Base-by-base conservation (phyloP, 2,888 invertebrate species). In the Lordiphosa fenestrarum region DNA sequence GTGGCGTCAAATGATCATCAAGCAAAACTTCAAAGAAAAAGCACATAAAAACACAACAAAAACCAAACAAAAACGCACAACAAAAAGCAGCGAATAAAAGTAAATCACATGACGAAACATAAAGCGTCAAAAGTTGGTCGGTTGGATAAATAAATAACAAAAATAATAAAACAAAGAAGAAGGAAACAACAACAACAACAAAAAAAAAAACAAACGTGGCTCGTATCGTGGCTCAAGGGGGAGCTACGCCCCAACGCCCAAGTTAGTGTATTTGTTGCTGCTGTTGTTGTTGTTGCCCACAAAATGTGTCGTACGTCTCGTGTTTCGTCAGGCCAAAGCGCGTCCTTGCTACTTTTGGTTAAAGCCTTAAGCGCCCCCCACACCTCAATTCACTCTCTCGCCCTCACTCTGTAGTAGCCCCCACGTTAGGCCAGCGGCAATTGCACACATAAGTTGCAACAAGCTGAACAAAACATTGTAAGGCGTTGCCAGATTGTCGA, bases 371-470 rank as follows among this genome's bases (percentile, higher is more conserved):
- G 12, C 59, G 41, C 37, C 38, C 13, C 15, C 23, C 33, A 30
- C 33, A 9, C 15, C 15, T 2, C 15, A 10, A 1, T 12, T 35
- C 35, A 35, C 39, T 37, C 40, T 23, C 55, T 25, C 39, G 39
- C 35, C 9, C 15, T 35, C 33, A 35, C 47, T 30, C 13, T 39
- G 39, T 46, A 33, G 63, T 46, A 33, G 63, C 64, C 53, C 46
- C 30, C 36, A 40, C 53, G 42, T 53, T 56, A 33, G 55, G 56
- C 60, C 33, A 53, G 38, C 50, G 68, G 68, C 68, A 58, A 65
- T 53, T 68, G 71, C 71, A 71, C 71, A 73, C 67, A 59, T 71
- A 74, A 74, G 71, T 67, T 71, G 71, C 71, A 71, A 71, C 75
- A 68, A 74, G 58, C 59, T 41, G 46, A 53, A 54, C 6, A 61